These are phyloP conservation scores for Argya squamiceps DNA, from an alignment of 2,797 vertebrate species.

Conservation along the genomic window DNA sequence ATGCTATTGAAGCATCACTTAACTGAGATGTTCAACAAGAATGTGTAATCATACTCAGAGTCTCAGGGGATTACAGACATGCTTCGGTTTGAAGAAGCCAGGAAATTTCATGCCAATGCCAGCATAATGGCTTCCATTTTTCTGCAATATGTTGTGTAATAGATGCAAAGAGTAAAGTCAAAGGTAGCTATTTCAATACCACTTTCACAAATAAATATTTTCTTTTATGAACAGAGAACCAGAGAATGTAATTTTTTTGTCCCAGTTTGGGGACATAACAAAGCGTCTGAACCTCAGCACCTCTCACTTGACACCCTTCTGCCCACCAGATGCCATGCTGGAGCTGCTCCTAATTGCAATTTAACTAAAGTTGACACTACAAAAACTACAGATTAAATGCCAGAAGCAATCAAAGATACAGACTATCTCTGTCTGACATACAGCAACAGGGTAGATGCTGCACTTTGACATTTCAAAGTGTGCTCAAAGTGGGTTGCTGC, in stretches of 20 bases:
- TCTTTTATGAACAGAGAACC: background rate
- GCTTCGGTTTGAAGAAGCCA: background rate
- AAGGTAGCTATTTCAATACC: background rate
- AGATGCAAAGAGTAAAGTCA: background rate
- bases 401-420: background rate
- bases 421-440: background rate
- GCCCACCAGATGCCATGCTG: rapidly evolving
- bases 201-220: background rate
- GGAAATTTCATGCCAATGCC: background rate
- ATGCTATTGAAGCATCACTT: background rate
- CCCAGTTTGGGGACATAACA: background rate
- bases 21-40: background rate
- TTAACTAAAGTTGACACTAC: background rate
- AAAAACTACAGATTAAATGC: background rate
- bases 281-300: background rate
- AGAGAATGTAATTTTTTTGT: background rate
- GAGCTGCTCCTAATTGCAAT: background rate
- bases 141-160: background rate
- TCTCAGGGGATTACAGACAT: background rate
- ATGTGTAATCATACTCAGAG: background rate
- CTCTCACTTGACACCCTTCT: background rate
- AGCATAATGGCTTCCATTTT: background rate
- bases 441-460: background rate
- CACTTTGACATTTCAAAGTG: background rate
- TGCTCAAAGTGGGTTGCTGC: background rate